These are phyloP conservation scores for Drosophila colorata DNA, from an alignment of 2,888 invertebrate species.

Conservation along the genomic window DNA sequence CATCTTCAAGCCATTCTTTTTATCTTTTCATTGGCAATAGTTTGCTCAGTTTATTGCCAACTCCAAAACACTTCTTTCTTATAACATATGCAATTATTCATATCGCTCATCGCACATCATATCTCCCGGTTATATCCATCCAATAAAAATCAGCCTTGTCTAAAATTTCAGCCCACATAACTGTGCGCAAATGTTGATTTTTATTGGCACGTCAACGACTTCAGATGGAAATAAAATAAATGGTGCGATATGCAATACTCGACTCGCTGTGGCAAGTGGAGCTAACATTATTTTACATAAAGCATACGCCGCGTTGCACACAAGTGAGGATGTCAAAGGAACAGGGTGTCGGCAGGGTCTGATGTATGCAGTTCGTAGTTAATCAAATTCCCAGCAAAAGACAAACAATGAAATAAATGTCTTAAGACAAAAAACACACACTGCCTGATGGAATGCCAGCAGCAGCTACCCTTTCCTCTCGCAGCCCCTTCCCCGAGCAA, in stretches of 20 bases:
- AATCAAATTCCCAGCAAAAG: constrained; percentile 61
- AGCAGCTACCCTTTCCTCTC: background rate
- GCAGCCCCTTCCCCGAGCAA: constrained; percentile 2
- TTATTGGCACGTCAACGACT: constrained; percentile 13
- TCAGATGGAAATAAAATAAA: constrained; percentile 11
- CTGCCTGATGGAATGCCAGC: constrained; percentile 33
- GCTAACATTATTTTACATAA: constrained; percentile 48
- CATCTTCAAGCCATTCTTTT: too few species aligned
- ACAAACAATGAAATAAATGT: constrained; percentile 58
- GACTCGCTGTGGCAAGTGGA: constrained; percentile 12
- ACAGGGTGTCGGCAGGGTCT: background rate
- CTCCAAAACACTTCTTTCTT: background rate
- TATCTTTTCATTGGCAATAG: background rate
- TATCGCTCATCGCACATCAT: background rate
- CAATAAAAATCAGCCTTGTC: background rate
- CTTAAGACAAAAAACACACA: constrained; percentile 46
- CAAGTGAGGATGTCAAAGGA: background rate
- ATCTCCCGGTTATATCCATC: background rate
- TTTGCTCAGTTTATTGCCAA: background rate
- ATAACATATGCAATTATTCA: background rate
- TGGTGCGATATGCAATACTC: constrained; percentile 26
- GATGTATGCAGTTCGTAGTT: constrained; percentile 35
- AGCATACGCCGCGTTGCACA: constrained; percentile 43
- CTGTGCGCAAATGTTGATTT: constrained; percentile 1
- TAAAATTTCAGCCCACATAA: background rate